These are phyloP conservation scores for Pterois miles DNA, from an alignment of 2,797 vertebrate species.

Conservation along the genomic window DNA sequence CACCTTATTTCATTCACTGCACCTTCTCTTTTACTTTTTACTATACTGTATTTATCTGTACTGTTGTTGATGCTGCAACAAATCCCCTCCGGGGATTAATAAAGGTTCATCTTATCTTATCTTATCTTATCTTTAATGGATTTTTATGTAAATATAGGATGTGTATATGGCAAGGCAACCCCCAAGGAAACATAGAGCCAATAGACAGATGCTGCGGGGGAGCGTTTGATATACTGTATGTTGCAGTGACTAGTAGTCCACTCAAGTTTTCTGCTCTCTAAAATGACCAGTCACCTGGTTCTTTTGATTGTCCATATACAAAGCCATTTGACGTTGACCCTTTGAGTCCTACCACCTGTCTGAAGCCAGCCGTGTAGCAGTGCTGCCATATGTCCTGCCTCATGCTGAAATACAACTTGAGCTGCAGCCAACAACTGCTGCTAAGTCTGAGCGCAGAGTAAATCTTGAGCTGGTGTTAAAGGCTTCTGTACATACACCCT, in stretches of 20 bases:
- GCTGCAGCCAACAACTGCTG: conserved; percentile 2
- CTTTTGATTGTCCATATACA: neutral
- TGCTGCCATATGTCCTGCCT: conserved; percentile 1
- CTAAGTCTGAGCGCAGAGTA: neutral
- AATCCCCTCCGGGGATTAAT: too few species aligned
- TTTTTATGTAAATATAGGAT: neutral
- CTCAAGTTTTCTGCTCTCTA: neutral
- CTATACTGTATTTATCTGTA: too few species aligned
- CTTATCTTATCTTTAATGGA: neutral
- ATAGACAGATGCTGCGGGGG: neutral
- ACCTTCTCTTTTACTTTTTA: too few species aligned
- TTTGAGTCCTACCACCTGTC: conserved; percentile 13
- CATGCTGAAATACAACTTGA: neutral
- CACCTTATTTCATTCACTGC: too few species aligned
- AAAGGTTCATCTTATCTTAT: too few species aligned
- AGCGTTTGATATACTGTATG: neutral
- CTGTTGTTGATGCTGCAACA: too few species aligned
- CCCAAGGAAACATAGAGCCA: too few species aligned
- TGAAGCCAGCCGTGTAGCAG: neutral
- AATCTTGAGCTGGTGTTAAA: conserved; percentile 15
- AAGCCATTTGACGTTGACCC: conserved; percentile 9
- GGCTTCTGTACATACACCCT: neutral
- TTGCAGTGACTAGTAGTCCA: neutral
- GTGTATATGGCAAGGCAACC: neutral
- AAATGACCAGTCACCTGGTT: conserved; percentile 4